These are phyloP conservation scores for Terebella lapidaria DNA, from an alignment of 2,888 invertebrate genomes.

Conservation along the genomic window DNA sequence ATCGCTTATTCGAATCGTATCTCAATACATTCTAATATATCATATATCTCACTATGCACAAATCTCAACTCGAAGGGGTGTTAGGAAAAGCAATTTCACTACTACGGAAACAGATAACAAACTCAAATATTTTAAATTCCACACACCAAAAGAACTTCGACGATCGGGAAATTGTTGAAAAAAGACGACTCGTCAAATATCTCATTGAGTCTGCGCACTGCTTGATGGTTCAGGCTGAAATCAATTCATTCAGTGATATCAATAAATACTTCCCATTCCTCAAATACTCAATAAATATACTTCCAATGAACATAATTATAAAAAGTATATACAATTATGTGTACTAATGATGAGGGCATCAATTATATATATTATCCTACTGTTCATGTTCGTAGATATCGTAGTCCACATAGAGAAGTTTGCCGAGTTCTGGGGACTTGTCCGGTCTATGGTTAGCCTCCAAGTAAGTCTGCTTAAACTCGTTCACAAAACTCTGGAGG, in stretches of 20 bases:
- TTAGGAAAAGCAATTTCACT: no score
- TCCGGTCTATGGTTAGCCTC: slow-evolving; percentile 27
- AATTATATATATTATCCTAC: slow-evolving; percentile 12
- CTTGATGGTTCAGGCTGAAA: slow-evolving; percentile 13
- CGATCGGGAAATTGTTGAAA: slow-evolving; percentile 23
- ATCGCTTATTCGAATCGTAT: no score
- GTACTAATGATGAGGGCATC: not conserved
- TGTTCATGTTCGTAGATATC: slow-evolving; percentile 23
- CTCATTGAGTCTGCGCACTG: slow-evolving; percentile 34
- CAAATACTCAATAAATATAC: not conserved
- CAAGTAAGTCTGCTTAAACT: slow-evolving; percentile 40
- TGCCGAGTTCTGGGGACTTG: slow-evolving; percentile 32
- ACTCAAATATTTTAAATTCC: not conserved
- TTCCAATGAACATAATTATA: not conserved
- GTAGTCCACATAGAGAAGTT: slow-evolving; percentile 32
- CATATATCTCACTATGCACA: no score
- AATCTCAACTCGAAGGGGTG: no score
- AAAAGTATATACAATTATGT: not conserved
- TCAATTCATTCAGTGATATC: not conserved
- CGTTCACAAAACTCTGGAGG: slow-evolving; percentile 42
- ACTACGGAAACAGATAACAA: no score
- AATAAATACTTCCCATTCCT: no score
- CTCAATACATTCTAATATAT: no score
- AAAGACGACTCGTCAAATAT: slow-evolving; percentile 47
- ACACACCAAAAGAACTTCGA: slow-evolving; percentile 8